These are phyloP conservation scores for Silvanus unidentatus DNA, from an alignment of 2,888 invertebrate genomes.

Conservation along the genomic window DNA sequence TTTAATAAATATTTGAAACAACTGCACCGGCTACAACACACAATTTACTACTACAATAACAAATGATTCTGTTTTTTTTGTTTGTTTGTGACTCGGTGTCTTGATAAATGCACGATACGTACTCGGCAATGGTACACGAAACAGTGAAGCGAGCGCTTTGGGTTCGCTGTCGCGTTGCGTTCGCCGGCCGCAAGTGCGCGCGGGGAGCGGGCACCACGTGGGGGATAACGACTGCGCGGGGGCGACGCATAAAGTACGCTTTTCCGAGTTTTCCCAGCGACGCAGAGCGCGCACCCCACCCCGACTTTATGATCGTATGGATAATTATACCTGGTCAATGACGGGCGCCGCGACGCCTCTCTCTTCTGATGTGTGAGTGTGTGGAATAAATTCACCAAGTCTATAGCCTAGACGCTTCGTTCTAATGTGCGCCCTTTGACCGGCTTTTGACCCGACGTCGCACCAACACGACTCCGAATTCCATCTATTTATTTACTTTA, in stretches of 20 bases:
- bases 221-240: constrained; percentile 32
- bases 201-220: constrained; percentile 35
- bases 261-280: constrained; percentile 6
- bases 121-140: constrained; percentile 29
- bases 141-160: constrained; percentile 33
- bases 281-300: constrained; percentile 26
- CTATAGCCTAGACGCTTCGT: background rate
- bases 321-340: constrained; percentile 36
- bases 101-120: constrained; percentile 16
- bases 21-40: constrained; percentile 15
- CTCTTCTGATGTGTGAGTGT: background rate
- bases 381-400: background rate
- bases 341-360: constrained; percentile 26
- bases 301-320: constrained; percentile 28
- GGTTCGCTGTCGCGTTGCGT: constrained; percentile 28
- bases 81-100: constrained; percentile 6
- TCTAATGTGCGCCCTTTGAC: constrained; percentile 12
- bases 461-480: background rate
- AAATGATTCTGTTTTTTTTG: constrained; percentile 9
- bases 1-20: background rate
- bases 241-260: constrained; percentile 6
- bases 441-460: constrained; percentile 11
- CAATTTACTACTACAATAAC: constrained; percentile 9
- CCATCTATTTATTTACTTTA: background rate
- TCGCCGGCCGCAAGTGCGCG: constrained; percentile 22